These are phyloP conservation scores for Passer domesticus DNA, from an alignment of 2,113 vertebrate genomes.

Conservation along the genomic window DNA sequence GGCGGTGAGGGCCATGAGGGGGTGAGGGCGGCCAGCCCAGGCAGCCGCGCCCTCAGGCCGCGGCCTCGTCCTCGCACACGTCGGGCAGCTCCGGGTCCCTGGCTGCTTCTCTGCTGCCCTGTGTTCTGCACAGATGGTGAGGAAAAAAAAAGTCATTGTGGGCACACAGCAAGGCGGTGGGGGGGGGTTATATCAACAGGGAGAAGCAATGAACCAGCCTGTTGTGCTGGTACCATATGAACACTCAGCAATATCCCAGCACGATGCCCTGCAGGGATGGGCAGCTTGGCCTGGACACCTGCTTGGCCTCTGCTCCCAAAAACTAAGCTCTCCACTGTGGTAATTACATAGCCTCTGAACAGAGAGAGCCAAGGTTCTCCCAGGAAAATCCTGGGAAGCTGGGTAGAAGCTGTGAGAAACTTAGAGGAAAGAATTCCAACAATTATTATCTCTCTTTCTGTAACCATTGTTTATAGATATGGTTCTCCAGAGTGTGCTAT, in stretches of 20 bases:
- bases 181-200: not conserved
- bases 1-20: not conserved
- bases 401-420: too few relatives aligned
- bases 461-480: too few relatives aligned
- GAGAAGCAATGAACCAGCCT: not conserved
- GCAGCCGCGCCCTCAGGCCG: not conserved
- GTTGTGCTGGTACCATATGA: not conserved
- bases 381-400: too few relatives aligned
- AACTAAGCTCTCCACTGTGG: not conserved
- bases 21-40: not conserved
- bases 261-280: rapidly evolving
- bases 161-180: not conserved
- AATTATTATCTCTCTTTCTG: too few relatives aligned
- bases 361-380: too few relatives aligned
- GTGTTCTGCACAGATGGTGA: conserved; percentile 60
- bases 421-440: too few relatives aligned
- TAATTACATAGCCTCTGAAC: too few relatives aligned
- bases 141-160: not conserved
- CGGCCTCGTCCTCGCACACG: conserved; percentile 72
- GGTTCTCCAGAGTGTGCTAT: too few relatives aligned
- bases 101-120: conserved; percentile 70
- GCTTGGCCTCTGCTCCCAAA: not conserved
- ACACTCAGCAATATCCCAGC: not conserved
- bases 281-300: not conserved
- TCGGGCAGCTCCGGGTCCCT: conserved; percentile 74